phyloP scores from a whole-genome alignment of 2,113 vertebrate genomes.

The Agelaius tricolor region DNA sequence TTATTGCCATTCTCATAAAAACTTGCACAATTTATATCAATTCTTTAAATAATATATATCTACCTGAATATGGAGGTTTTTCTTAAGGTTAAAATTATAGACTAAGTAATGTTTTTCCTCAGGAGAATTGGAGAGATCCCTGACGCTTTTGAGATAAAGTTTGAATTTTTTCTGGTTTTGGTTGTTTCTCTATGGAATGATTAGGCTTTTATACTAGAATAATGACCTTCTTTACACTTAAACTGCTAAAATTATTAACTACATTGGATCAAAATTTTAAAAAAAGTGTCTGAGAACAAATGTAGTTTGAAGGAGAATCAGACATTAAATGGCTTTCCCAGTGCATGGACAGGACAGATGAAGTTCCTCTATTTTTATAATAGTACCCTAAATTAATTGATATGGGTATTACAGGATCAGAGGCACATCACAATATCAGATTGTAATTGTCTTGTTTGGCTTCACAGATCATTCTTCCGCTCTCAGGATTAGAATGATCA shows the following conservation, averaged over 20 bases:
- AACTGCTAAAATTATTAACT: neutral
- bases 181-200: neutral
- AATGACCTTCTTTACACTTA: neutral
- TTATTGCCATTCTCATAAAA: neutral
- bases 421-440: neutral
- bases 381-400: neutral
- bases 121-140: neutral
- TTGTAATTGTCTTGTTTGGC: neutral
- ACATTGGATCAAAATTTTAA: neutral
- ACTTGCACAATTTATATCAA: neutral
- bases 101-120: neutral
- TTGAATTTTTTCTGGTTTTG: neutral
- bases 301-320: neutral
- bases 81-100: neutral
- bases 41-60: neutral
- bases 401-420: neutral
- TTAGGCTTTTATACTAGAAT: neutral
- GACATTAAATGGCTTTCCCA: neutral
- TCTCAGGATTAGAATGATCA: neutral
- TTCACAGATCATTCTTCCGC: neutral
- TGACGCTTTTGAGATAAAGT: neutral
- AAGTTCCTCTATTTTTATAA: neutral
- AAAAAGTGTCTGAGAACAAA: neutral
- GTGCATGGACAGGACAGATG: neutral
- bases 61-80: neutral